Evolutionary conservation across 1,140 invertebrate species (phyloP).

Genomic region (Medauroidea extradentata): DNA sequence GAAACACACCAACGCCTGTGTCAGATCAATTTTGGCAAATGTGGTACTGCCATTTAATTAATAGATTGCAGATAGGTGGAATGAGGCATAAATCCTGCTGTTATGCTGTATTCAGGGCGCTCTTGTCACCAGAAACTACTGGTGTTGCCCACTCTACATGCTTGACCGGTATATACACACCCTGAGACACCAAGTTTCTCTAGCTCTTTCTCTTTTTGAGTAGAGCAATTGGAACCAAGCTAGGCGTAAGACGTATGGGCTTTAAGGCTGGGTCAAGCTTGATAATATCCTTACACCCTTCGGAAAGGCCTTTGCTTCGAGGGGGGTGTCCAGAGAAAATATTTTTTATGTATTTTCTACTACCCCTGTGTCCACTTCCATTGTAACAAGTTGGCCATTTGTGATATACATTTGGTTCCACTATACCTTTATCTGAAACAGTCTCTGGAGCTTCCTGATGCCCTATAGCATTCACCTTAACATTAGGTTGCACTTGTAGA

Average conservation of each 20-base stretch:
- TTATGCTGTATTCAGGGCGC: slow-evolving; percentile 20
- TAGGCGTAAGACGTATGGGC: not conserved
- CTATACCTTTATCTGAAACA: no score
- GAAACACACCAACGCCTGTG: slow-evolving; percentile 43
- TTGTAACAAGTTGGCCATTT: no score
- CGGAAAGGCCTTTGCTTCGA: not conserved
- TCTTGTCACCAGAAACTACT: slow-evolving; percentile 37
- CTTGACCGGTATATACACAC: not conserved
- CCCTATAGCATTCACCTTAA: no score
- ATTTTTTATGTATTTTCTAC: no score
- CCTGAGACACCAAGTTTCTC: not conserved
- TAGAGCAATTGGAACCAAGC: not conserved
- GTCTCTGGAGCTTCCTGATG: no score
- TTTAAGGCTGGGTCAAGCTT: not conserved
- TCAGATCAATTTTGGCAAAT: slow-evolving; percentile 33
- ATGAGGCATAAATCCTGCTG: no score
- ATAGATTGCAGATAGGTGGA: no score
- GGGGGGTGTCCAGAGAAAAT: no score
- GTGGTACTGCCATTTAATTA: slow-evolving; percentile 23
- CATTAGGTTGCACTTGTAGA: no score
- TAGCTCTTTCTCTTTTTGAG: not conserved
- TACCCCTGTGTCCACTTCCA: no score
- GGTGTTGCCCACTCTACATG: slow-evolving; percentile 15
- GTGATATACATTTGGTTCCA: no score
- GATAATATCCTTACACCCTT: not conserved